phyloP scores from a whole-genome alignment of 2,113 vertebrate species.

The Pollachius pollachius region DNA sequence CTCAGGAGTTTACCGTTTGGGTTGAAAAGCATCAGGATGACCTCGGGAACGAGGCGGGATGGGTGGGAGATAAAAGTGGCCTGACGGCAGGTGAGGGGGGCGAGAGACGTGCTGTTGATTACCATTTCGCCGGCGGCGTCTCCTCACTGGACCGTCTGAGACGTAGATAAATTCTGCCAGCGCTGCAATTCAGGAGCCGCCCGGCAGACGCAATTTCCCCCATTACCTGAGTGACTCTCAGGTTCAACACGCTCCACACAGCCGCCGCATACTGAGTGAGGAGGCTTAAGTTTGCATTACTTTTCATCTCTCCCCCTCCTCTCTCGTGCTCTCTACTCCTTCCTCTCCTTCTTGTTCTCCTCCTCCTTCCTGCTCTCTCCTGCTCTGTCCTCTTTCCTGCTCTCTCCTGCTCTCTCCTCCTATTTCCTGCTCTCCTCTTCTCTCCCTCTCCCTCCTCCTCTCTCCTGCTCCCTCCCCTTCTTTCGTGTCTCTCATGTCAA shows the following conservation, averaged over 20 bases:
- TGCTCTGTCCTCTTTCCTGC: neutral
- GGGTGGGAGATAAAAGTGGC: slow-evolving; percentile 48
- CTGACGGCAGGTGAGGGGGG: slow-evolving; percentile 46
- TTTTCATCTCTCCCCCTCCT: slow-evolving; percentile 9
- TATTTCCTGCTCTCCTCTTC: neutral
- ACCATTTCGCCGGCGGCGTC: slow-evolving; percentile 60
- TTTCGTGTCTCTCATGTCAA: no score
- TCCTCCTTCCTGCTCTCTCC: neutral
- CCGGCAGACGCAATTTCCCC: slow-evolving; percentile 62
- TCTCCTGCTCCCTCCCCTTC: no score
- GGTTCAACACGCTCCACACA: slow-evolving; percentile 44
- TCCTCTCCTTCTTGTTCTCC: neutral
- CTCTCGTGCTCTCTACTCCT: neutral
- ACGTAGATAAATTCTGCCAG: slow-evolving; percentile 71
- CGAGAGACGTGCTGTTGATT: slow-evolving; percentile 65
- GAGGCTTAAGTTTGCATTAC: slow-evolving; percentile 30
- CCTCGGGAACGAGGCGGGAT: neutral
- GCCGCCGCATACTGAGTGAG: slow-evolving; percentile 47
- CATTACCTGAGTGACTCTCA: slow-evolving; percentile 59
- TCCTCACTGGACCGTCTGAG: slow-evolving; percentile 66
- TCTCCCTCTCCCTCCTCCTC: neutral
- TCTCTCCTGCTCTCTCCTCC: no score
- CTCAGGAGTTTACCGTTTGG: no score
- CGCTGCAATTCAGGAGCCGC: slow-evolving; percentile 63
- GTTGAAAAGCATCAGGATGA: no score